These are phyloP conservation scores for Gasterosteus aculeatus DNA, from an alignment of 2,113 vertebrate genomes.

Conservation along the genomic window DNA sequence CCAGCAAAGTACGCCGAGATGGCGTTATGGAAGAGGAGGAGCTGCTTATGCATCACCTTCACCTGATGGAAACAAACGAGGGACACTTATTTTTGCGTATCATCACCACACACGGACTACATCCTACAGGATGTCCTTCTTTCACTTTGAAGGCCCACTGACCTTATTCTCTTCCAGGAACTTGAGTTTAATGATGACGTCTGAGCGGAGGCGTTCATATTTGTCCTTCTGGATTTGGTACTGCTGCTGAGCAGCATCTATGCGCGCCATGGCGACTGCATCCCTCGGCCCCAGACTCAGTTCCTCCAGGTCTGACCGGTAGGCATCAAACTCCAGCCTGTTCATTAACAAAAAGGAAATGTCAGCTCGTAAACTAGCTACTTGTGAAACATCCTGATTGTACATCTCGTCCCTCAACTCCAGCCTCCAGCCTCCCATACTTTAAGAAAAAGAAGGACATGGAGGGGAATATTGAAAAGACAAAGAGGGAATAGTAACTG, in stretches of 20 bases:
- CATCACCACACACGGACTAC: background rate
- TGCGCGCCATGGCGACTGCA: constrained; percentile 85
- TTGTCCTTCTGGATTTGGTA: constrained; percentile 94
- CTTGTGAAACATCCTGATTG: too few relatives aligned
- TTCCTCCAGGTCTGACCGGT: constrained; percentile 96
- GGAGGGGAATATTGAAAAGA: background rate
- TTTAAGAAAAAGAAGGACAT: background rate
- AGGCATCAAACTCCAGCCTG: constrained; percentile 96
- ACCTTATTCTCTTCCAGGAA: constrained; percentile 99
- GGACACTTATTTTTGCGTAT: background rate
- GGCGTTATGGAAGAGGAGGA: constrained; percentile 97
- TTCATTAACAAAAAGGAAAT: background rate
- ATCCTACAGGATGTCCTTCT: background rate
- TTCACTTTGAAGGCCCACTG: background rate
- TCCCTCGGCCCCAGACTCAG: constrained; percentile 92
- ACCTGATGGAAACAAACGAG: constrained; percentile 79
- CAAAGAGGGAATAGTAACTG: background rate
- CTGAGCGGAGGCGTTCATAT: constrained; percentile 92
- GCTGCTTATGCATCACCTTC: constrained; percentile 99
- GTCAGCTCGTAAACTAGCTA: too few relatives aligned
- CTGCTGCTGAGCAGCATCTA: constrained; percentile 89
- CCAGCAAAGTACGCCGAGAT: constrained; percentile 97
- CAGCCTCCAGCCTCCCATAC: too few relatives aligned
- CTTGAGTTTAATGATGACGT: constrained; percentile 95
- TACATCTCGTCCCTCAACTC: too few relatives aligned